Evolutionary conservation across 2,888 invertebrate genomes (phyloP), one percentile per base, ranked within the genome.

Genomic region (Petrophora chlorosata): DNA sequence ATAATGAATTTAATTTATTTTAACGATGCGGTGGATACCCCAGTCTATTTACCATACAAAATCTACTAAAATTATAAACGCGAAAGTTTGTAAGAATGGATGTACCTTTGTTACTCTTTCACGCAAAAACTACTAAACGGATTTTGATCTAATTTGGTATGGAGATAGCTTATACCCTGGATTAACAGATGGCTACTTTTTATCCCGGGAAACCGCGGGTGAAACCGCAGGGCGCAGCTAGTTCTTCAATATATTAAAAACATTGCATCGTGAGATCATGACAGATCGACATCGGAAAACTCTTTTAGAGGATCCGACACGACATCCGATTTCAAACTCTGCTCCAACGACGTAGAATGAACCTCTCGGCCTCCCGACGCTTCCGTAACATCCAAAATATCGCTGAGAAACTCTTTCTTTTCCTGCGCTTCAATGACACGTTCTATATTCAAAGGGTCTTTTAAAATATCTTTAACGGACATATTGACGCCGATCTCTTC

Each of bases 261-360:
- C 5, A 85, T 0, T 0, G 68, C 59, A 53, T 85, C 83, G 16
- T 58, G 77, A 15, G 76, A 83, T 84, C 85, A 86, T 57, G 73
- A 78, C 3, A 87, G 60, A 45, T 87, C 84, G 0, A 86, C 73
- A 1, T 87, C 85, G 0, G 82, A 73, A 32, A 86, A 84, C 9
- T 77, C 76, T 13, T 74, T 72, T 33, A 85, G 47, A 0, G 85
- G 85, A 52, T 84, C 82, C 0, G 73, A 63, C 5, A 68, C 47
- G 0, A 49, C 64, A n/a, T 64, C 65, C 9, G 61, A 60, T 10
- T 64, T 67, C 1, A 60, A 54, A 50, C 60, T 10, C 39, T 56
- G 9, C 39, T 46, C 25, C 46, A 47, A 5, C 5, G 51, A 48
- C n/a, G 13, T 36, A 32, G 39, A 47, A 10, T 56, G 39, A 8